phyloP scores from a whole-genome alignment of 2,113 vertebrate genomes.

The Bagarius yarrelli region DNA sequence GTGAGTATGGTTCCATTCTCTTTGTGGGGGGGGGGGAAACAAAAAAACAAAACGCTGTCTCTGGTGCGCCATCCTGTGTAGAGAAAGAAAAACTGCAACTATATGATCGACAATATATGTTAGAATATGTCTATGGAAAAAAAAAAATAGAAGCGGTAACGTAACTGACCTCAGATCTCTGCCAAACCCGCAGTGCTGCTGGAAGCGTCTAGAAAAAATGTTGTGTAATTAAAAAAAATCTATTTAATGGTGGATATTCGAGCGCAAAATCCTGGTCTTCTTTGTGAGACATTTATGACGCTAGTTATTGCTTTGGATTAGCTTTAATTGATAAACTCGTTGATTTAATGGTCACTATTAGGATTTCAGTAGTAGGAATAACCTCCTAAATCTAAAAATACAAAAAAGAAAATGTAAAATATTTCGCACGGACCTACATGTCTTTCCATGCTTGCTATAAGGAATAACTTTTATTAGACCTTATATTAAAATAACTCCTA shows the following conservation, averaged over 20 bases:
- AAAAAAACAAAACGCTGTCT: neutral
- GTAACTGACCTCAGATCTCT: neutral
- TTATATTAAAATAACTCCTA: neutral
- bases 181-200: neutral
- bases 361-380: neutral
- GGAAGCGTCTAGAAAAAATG: neutral
- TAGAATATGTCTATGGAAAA: neutral
- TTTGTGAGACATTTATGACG: neutral
- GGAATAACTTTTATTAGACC: neutral
- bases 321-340: neutral
- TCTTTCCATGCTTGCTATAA: neutral
- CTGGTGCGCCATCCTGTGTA: constrained; percentile 59
- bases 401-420: neutral
- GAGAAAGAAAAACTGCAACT: constrained; percentile 1
- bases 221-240: neutral
- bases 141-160: neutral
- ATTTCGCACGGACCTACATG: neutral
- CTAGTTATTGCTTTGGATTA: neutral
- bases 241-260: neutral
- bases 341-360: neutral
- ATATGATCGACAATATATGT: neutral
- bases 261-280: neutral
- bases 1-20: constrained; percentile 60
- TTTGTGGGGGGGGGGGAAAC: too few relatives aligned
- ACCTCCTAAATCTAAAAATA: neutral